Evolutionary conservation across 2,888 invertebrate genomes (phyloP), one percentile per base, ranked within the genome.

Genomic region (Cephus runcator): DNA sequence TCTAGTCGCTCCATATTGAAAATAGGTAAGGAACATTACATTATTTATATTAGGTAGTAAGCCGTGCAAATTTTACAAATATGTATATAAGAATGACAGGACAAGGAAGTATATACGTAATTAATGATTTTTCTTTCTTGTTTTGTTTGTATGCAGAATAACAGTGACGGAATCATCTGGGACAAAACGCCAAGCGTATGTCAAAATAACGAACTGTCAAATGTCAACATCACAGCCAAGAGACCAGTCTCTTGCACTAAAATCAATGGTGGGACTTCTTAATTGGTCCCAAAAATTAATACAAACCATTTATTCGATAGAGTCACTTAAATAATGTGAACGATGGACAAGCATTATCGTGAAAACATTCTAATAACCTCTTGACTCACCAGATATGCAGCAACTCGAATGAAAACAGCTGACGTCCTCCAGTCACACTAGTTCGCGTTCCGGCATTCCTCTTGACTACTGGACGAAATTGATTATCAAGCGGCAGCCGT

Each of bases 331-430:
- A 56, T 56, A 23, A 56, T 56, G 56, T 23, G 23, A 56, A 56
- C 56, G 9, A 56, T 23, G 56, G 9, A 56, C 56, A 56, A 56
- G 56, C 56, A 56, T 83, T 80, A 82, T 81, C 80, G 74, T 69
- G 74, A 80, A 77, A 81, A 81, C 73, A 78, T 75, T 79, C 69
- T 79, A 82, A 73, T 84, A 83, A 85, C 82, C 84, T 84, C 81
- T 84, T 84, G 85, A 90, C 90, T 91, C 85, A 90, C 90, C 89
- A 87, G 85, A 88, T 88, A 85, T 82, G 83, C 81, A 80, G 81
- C 82, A 83, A 85, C 84, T 56, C 81, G 84, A 86, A 84, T 85
- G 83, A 87, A 88, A 89, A 89, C 90, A 90, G 88, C 90, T 90
- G 89, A 88, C 85, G 83, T 85, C 79, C 80, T 83, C 81, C 86